Evolutionary conservation across 2,888 invertebrate genomes (phyloP).

Genomic region (Lepidonotus clava): DNA sequence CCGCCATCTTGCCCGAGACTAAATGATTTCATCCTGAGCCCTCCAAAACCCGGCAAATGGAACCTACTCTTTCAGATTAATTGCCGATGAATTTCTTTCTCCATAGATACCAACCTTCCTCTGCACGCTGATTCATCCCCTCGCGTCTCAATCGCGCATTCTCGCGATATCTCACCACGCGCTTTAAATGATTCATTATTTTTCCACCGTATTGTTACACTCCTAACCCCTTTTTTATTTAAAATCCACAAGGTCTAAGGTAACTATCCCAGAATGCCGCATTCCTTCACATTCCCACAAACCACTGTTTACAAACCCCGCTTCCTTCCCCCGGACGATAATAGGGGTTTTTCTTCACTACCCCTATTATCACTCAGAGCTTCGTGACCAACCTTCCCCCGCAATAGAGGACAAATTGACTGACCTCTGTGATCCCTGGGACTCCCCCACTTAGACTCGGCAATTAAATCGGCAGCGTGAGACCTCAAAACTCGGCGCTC

Average conservation of each 20-base stretch:
- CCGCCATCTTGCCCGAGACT: not conserved
- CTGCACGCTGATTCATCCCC: too few relatives aligned
- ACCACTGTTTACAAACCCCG: conserved; percentile 3
- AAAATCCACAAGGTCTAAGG: too few relatives aligned
- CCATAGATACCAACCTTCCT: too few relatives aligned
- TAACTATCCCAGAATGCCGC: too few relatives aligned
- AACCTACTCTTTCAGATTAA: not conserved
- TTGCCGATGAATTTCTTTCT: too few relatives aligned
- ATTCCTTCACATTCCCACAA: not conserved
- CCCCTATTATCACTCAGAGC: conserved; percentile 4
- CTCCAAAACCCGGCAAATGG: not conserved
- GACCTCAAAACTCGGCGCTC: conserved; percentile 1
- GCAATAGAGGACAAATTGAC: conserved; percentile 21
- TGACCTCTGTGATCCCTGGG: conserved; percentile 26
- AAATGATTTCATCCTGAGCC: not conserved
- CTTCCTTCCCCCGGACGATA: not conserved
- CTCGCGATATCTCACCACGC: too few relatives aligned
- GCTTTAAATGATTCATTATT: too few relatives aligned
- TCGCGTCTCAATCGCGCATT: too few relatives aligned
- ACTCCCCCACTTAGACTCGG: conserved; percentile 2
- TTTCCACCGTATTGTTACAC: too few relatives aligned
- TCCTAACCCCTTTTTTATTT: too few relatives aligned
- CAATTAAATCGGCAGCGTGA: not conserved
- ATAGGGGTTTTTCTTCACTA: not conserved
- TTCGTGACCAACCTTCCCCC: conserved; percentile 16